Evolutionary conservation across 2,888 invertebrate genomes (phyloP), one percentile per base, ranked within the genome.

Genomic region (Pristionchus japonicus): DNA sequence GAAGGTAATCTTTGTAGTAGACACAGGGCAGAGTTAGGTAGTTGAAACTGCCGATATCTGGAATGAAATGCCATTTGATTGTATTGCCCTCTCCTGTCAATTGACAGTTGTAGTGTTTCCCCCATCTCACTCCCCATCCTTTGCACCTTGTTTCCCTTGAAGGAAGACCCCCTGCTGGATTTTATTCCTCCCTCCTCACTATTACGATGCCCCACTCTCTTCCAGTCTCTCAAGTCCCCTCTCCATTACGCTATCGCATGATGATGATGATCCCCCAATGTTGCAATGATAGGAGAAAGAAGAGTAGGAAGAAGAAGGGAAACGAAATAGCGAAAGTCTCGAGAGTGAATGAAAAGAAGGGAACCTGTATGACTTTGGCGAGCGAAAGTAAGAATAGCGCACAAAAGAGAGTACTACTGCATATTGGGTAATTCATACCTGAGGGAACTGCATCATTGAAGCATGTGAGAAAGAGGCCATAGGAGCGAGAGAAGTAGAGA

Each of bases 261-360:
- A 98, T 95, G 97, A 97, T 23, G 97, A 98, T 95, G n/a, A n/a
- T n/a, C n/a, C 98, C 98, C 92, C 98, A 97, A 7, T 98, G 98
- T 23, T 95, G 95, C 88, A 94, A 91, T 90, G 95, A 95, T 43
- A 94, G 52, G 57, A 37, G 80, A 27, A 80, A 57, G 57, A 57
- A 57, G 57, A 57, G 57, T 23, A 57, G 7, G 47, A 57, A 34
- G 64, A 61, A 40, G 23, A 31, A 61, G 37, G 84, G 27, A 84
- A 34, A 57, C 23, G 52, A 84, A 37, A 52, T 47, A 47, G 49
- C 43, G 31, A 43, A 47, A 82, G 82, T 31, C 27, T 47, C 82
- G 47, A 52, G 82, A 52, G 82, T 49, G 82, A 52, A 82, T 47
- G 74, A 82, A n/a, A 57, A 34, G 57, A 52, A 52, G 20, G 86